These are phyloP conservation scores for Polypedilum pembai DNA, from an alignment of 1,140 invertebrate genomes.

Conservation along the genomic window DNA sequence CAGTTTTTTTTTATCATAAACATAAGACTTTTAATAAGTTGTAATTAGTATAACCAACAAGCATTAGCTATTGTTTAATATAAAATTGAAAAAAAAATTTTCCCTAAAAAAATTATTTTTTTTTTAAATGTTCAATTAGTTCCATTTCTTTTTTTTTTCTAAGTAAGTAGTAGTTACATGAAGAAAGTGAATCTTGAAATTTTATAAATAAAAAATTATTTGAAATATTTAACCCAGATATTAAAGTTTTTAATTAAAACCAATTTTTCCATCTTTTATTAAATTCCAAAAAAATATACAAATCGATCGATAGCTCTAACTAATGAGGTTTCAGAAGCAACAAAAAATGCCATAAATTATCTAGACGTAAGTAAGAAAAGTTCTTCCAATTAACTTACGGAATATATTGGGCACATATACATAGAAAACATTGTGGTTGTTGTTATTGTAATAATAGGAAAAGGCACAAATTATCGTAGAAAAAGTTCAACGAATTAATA, in stretches of 20 bases:
- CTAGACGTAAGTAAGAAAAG: not conserved
- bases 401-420: not conserved
- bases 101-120: not conserved
- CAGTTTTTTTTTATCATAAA: not conserved
- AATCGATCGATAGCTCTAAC: no score
- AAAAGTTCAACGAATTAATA: slow-evolving; percentile 1
- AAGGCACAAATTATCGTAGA: not conserved
- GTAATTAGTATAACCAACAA: not conserved
- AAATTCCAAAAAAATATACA: no score
- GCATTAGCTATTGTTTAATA: not conserved
- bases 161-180: no score
- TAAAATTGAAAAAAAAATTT: no score
- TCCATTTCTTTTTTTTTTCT: no score
- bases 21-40: not conserved
- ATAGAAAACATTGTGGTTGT: no score
- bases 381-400: not conserved
- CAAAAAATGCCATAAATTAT: not conserved
- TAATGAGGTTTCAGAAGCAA: not conserved
- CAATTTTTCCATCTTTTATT: no score
- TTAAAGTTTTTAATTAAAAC: no score
- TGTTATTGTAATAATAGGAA: not conserved
- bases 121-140: not conserved
- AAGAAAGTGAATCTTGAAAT: no score
- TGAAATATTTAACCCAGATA: no score
- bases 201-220: no score